These are phyloP conservation scores for Arremon brunneinucha DNA, from an alignment of 2,797 vertebrate species.

Conservation along the genomic window DNA sequence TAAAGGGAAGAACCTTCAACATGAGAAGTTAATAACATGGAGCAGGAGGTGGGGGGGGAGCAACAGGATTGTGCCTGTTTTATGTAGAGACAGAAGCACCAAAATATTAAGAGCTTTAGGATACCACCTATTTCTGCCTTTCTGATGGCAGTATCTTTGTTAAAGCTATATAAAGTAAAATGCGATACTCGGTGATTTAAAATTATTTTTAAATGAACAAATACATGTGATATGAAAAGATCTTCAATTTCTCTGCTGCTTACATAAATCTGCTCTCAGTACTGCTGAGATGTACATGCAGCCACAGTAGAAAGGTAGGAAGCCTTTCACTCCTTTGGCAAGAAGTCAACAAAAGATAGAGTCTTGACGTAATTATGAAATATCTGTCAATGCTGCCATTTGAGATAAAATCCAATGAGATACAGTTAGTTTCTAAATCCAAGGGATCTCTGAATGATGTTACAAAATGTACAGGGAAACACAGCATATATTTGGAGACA, in stretches of 20 bases:
- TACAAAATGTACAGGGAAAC: background rate
- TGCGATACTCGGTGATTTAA: background rate
- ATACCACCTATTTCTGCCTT: background rate
- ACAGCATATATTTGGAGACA: background rate
- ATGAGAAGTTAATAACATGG: background rate
- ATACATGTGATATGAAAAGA: background rate
- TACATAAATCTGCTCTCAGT: background rate
- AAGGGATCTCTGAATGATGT: background rate
- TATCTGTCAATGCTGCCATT: background rate
- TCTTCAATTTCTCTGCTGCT: background rate
- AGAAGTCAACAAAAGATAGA: background rate
- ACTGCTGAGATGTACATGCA: background rate
- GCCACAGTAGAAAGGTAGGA: background rate
- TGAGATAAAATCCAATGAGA: background rate
- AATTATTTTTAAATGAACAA: background rate
- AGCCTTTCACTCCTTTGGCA: background rate
- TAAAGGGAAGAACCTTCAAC: slow-evolving; percentile 5
- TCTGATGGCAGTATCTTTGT: background rate
- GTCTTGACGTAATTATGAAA: background rate
- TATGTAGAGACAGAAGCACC: background rate
- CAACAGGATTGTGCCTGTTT: background rate
- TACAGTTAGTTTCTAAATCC: background rate
- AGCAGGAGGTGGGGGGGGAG: background rate
- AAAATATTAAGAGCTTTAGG: background rate
- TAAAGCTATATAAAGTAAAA: background rate